Conservation (phyloP, 2,113 vertebrate genomes). For the Caranx ignobilis region DNA sequence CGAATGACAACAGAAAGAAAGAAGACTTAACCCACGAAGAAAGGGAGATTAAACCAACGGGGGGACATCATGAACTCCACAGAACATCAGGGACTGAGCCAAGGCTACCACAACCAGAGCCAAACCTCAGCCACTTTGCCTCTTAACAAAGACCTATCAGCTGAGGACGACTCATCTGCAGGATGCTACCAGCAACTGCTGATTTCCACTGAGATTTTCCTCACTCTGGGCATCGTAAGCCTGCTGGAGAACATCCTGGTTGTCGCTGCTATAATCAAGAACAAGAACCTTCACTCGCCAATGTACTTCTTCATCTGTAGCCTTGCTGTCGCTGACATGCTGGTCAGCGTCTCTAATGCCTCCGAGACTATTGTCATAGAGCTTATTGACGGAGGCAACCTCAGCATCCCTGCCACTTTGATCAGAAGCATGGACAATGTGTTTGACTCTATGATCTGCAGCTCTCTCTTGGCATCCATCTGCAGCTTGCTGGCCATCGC, state of each 20-base stretch:
- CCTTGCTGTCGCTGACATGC: constrained; percentile 94
- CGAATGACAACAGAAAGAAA: neutral
- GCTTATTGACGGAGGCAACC: constrained; percentile 87
- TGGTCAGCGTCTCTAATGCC: constrained; percentile 95
- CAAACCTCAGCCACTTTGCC: constrained; percentile 59
- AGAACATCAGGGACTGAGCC: constrained; percentile 70
- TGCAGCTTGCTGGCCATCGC: constrained; percentile 96
- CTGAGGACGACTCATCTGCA: constrained; percentile 74
- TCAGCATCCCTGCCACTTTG: constrained; percentile 83
- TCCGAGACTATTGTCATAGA: constrained; percentile 95
- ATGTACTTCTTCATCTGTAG: constrained; percentile 99
- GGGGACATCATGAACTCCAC: constrained; percentile 86
- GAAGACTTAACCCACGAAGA: neutral
- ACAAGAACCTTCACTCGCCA: constrained; percentile 95
- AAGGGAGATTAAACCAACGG: neutral
- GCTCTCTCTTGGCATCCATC: constrained; percentile 94
- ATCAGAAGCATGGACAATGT: constrained; percentile 94
- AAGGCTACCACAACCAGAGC: constrained; percentile 84
- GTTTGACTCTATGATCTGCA: constrained; percentile 96
- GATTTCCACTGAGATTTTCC: constrained; percentile 93
- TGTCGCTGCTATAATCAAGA: constrained; percentile 91
- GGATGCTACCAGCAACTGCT: constrained; percentile 95
- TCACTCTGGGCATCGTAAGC: constrained; percentile 92
- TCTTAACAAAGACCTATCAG: constrained; percentile 66
- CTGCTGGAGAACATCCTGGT: constrained; percentile 94